Evolutionary conservation across 2,113 vertebrate genomes (phyloP).

Genomic region (Ageneiosus marmoratus): DNA sequence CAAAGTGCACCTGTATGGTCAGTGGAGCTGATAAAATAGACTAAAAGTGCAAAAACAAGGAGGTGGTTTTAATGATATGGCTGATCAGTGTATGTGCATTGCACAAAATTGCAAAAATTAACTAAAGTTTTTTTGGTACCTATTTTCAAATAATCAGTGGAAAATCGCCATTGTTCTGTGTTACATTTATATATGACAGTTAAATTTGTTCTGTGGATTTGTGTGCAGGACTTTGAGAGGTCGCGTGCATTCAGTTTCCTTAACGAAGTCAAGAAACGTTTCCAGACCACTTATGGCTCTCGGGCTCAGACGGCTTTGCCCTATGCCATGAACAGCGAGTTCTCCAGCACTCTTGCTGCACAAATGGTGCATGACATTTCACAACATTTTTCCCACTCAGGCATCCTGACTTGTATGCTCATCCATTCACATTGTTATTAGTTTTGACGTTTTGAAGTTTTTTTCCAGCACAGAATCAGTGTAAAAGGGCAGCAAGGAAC

Average conservation of each 20-base stretch:
- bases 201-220: slow-evolving; percentile 12
- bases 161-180: no score
- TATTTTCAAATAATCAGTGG: no score
- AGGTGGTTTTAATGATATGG: no score
- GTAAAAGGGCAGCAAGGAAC: background rate
- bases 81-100: no score
- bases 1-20: no score
- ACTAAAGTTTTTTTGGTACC: no score
- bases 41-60: no score
- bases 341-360: slow-evolving; percentile 90
- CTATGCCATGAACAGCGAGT: slow-evolving; percentile 99
- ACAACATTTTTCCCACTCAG: background rate
- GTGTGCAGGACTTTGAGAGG: slow-evolving; percentile 88
- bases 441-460: background rate
- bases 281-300: slow-evolving; percentile 96
- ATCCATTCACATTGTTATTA: background rate
- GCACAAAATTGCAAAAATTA: no score
- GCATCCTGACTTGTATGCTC: background rate
- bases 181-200: background rate
- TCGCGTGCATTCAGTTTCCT: slow-evolving; percentile 95
- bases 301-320: slow-evolving; percentile 94
- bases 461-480: background rate
- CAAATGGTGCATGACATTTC: slow-evolving; percentile 82
- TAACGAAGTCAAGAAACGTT: slow-evolving; percentile 92
- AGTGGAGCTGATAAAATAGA: no score